Evolutionary conservation across 1,140 invertebrate genomes (phyloP), one percentile per base, ranked within the genome.

Genomic region (Aphis craccivora): DNA sequence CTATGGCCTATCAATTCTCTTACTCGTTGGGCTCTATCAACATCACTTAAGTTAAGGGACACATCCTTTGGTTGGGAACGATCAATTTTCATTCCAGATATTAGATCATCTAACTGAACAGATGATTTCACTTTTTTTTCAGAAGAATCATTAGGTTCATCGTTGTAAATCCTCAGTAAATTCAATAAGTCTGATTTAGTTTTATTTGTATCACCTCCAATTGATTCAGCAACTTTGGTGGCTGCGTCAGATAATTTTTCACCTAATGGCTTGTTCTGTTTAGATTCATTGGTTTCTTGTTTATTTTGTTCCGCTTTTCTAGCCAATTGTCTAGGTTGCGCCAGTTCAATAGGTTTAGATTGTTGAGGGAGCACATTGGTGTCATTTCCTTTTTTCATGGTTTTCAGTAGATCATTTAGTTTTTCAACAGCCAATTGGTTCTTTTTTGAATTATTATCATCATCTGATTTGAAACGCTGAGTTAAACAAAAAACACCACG

Each of bases 161-260:
- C 18, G 94, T 84, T 55, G 94, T 93, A 93, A 53, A 93, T 93
- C 6, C 35, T 86, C 22, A 93, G 93, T 30, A 94, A 94, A 48
- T 96, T 96, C 67, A 98, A 95, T n/a, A 98, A 95, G 94, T 98
- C 97, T 18, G 96, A 96, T 95, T 98, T 96, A 9, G 96, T 97
- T 95, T 97, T 96, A 94, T 96, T 96, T 23, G 95, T 95, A 95
- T 98, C 96, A 23, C 97, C 96, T 93, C 96, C 96, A 35, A 98
- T 94, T 37, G 95, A 95, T 94, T 96, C 94, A 84, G 97, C 97
- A 67, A 98, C 97, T 93, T 96, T 95, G 95, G 97, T 96, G 1
- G 97, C 97, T 53, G 97, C 97, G 94, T 95, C 95, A 14, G 95
- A 94, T n/a, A 97, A 94, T 94, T 95, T 92, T 35, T 94, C 93